A percentile compares a stretch with the other conserved stretches of the same genome.
phyloP scores from a whole-genome alignment of 2,888 invertebrate genomes.

The Scelioninae gen. 1 region DNA sequence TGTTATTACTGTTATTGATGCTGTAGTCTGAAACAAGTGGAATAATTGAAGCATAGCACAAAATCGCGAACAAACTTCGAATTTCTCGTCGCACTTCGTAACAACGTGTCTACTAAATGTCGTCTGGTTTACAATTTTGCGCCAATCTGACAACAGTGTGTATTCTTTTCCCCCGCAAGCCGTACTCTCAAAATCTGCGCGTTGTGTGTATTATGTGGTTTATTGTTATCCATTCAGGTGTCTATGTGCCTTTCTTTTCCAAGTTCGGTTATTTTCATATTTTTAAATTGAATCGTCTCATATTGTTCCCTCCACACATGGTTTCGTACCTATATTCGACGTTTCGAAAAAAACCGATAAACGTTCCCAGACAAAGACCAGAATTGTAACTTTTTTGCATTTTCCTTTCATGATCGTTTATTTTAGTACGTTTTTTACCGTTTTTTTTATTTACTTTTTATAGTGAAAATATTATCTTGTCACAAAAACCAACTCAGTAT shows the following conservation, averaged over 20 bases:
- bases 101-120: too few species aligned
- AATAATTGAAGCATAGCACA: too few species aligned
- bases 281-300: conserved; percentile 49
- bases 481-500: conserved; percentile 84
- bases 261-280: conserved; percentile 64
- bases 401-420: conserved; percentile 36
- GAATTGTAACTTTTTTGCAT: conserved; percentile 55
- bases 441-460: conserved; percentile 70
- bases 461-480: conserved; percentile 83
- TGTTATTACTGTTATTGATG: too few species aligned
- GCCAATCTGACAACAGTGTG: conserved; percentile 71
- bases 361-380: conserved; percentile 60
- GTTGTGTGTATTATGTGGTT: conserved; percentile 69
- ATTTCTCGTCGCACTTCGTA: conserved; percentile 28
- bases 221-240: conserved; percentile 66
- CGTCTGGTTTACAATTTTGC: conserved; percentile 71
- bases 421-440: conserved; percentile 48
- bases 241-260: conserved; percentile 67
- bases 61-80: conserved; percentile 10
- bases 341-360: conserved; percentile 62
- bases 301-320: conserved; percentile 62
- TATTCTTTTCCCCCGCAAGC: conserved; percentile 81
- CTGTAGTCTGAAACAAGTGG: too few species aligned
- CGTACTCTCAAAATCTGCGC: conserved; percentile 72
- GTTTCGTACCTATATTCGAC: conserved; percentile 66